Conservation (phyloP, 2,888 invertebrate species). For the Cheilosia pagana region DNA sequence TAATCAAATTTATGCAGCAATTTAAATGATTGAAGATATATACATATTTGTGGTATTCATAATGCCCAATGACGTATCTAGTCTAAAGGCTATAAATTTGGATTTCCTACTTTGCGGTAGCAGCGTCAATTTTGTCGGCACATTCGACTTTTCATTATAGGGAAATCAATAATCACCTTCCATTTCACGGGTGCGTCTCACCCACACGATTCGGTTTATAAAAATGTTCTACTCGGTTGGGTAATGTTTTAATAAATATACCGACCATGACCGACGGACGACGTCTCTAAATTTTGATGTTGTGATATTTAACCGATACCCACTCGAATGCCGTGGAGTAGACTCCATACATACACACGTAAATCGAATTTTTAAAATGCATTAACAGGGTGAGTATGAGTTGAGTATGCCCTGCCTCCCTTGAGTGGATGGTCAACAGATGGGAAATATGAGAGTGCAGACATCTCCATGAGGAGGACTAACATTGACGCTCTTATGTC, state of each 20-base stretch:
- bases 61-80: background rate
- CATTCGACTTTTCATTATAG: conserved; percentile 1
- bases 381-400: conserved; percentile 54
- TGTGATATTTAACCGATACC: background rate
- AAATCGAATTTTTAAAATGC: conserved; percentile 44
- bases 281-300: no score
- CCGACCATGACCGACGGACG: no score
- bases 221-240: conserved; percentile 7
- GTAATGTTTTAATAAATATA: conserved; percentile 58
- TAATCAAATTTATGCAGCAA: conserved; percentile 31
- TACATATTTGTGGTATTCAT: conserved; percentile 9
- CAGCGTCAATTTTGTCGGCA: background rate
- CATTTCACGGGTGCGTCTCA: conserved; percentile 1
- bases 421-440: conserved; percentile 72
- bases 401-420: conserved; percentile 44
- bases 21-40: conserved; percentile 8
- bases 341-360: background rate
- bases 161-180: conserved; percentile 48
- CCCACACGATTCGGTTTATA: no score
- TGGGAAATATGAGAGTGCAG: conserved; percentile 54
- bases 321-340: background rate
- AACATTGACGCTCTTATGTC: conserved; percentile 68
- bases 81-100: background rate
- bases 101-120: background rate
- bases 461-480: conserved; percentile 47